Evolutionary conservation across 2,888 invertebrate genomes (phyloP).

Genomic region (Maniola hyperantus): DNA sequence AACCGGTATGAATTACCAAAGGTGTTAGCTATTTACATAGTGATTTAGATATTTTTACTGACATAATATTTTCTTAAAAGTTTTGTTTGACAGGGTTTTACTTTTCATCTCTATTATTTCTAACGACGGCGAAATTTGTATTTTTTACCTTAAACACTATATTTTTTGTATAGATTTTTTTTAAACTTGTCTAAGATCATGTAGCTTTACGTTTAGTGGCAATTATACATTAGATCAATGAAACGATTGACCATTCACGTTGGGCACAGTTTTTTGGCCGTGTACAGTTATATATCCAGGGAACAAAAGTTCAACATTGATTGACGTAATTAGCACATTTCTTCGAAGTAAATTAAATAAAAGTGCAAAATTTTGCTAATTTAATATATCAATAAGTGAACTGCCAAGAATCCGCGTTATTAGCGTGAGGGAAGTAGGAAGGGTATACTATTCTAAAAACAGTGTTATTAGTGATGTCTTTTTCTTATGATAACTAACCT

Average conservation of each 20-base stretch:
- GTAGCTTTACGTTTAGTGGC: constrained; percentile 55
- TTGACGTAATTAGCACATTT: constrained; percentile 33
- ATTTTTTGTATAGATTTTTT: constrained; percentile 56
- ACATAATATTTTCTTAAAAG: constrained; percentile 48
- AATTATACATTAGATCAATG: constrained; percentile 59
- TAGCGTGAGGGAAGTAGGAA: constrained; percentile 40
- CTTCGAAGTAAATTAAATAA: constrained; percentile 32
- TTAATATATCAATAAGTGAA: constrained; percentile 33
- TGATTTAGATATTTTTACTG: constrained; percentile 67
- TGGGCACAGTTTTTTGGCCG: constrained; percentile 48
- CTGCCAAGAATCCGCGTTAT: constrained; percentile 32
- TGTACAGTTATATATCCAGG: constrained; percentile 60
- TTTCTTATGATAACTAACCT: constrained; percentile 60
- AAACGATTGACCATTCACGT: constrained; percentile 48
- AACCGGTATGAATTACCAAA: constrained; percentile 81
- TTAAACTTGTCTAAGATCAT: constrained; percentile 47
- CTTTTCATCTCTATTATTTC: constrained; percentile 43
- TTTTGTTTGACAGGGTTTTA: constrained; percentile 52
- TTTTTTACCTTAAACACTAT: constrained; percentile 48
- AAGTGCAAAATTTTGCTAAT: constrained; percentile 46
- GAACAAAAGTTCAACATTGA: constrained; percentile 60
- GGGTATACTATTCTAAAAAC: constrained; percentile 48
- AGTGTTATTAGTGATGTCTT: constrained; percentile 51
- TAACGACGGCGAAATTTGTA: constrained; percentile 42
- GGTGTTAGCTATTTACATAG: constrained; percentile 75